These are phyloP conservation scores for Limnothrissa miodon DNA, from an alignment of 2,113 vertebrate species.

Conservation along the genomic window DNA sequence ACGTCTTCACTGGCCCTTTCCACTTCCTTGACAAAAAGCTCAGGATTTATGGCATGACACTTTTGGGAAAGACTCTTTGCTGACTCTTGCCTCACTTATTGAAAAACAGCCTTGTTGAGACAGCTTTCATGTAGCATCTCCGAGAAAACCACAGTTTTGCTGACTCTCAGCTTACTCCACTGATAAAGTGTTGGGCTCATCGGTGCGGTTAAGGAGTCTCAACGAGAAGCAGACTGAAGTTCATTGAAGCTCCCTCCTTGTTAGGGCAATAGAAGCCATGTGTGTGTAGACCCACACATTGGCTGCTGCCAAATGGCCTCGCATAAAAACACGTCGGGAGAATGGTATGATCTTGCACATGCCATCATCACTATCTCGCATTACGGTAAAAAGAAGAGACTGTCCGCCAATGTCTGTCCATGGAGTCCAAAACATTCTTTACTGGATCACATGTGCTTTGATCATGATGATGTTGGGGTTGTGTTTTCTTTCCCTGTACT, in stretches of 20 bases:
- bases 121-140: not conserved
- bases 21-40: not conserved
- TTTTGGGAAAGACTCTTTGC: slow-evolving; percentile 25
- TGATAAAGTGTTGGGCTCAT: slow-evolving; percentile 25
- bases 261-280: slow-evolving; percentile 37
- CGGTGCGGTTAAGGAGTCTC: slow-evolving; percentile 8
- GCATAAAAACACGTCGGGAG: slow-evolving; percentile 20
- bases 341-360: slow-evolving; percentile 27
- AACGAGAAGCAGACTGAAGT: slow-evolving; percentile 17
- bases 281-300: slow-evolving; percentile 26
- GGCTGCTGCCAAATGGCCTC: slow-evolving; percentile 8
- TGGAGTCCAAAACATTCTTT: not conserved
- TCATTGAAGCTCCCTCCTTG: slow-evolving; percentile 24
- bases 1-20: not conserved
- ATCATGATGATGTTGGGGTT: not conserved
- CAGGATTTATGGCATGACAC: slow-evolving; percentile 4
- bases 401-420: not conserved
- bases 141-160: slow-evolving; percentile 22
- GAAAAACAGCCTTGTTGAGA: slow-evolving; percentile 12
- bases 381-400: slow-evolving; percentile 2
- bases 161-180: slow-evolving; percentile 26
- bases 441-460: not conserved
- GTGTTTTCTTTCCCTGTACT: not conserved
- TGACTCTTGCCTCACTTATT: slow-evolving; percentile 8
- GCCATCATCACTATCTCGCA: not conserved